Evolutionary conservation across 2,888 invertebrate species (phyloP).

Genomic region (Drosophila phalerata): DNA sequence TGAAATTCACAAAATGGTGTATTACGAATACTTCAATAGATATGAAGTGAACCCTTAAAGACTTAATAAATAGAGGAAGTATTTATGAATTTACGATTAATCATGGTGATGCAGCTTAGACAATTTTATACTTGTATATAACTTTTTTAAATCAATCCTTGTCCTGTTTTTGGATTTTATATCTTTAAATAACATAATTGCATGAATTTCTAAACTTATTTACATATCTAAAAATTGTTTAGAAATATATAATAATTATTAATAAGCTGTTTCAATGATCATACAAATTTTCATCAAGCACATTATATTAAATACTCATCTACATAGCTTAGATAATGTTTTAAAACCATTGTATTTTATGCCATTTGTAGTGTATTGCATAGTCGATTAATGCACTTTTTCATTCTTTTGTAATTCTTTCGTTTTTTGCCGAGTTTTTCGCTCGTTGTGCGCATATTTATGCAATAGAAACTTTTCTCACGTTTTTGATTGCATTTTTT

Average conservation of each 20-base stretch:
- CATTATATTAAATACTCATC: too few relatives aligned
- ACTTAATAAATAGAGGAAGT: too few relatives aligned
- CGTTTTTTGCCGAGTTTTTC: slow-evolving; percentile 30
- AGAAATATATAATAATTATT: not conserved
- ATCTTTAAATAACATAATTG: not conserved
- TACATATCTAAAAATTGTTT: not conserved
- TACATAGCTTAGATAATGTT: not conserved
- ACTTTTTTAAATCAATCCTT: too few relatives aligned
- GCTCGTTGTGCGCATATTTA: slow-evolving; percentile 67
- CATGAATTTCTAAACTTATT: not conserved
- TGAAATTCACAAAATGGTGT: slow-evolving; percentile 11
- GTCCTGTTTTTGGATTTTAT: not conserved
- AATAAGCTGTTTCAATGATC: too few relatives aligned
- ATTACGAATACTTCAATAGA: not conserved
- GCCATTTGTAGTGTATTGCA: slow-evolving; percentile 28
- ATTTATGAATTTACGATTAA: too few relatives aligned
- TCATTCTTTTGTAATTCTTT: slow-evolving; percentile 24
- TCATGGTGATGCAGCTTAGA: too few relatives aligned
- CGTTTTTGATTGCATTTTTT: slow-evolving; percentile 76
- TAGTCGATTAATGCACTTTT: slow-evolving; percentile 13
- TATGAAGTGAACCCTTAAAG: not conserved
- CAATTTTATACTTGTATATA: too few relatives aligned
- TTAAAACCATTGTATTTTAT: not conserved
- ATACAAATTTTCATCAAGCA: too few relatives aligned
- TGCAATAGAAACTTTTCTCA: slow-evolving; percentile 82